These are phyloP conservation scores for Hypomesus transpacificus DNA, from an alignment of 2,113 vertebrate species.

Conservation along the genomic window DNA sequence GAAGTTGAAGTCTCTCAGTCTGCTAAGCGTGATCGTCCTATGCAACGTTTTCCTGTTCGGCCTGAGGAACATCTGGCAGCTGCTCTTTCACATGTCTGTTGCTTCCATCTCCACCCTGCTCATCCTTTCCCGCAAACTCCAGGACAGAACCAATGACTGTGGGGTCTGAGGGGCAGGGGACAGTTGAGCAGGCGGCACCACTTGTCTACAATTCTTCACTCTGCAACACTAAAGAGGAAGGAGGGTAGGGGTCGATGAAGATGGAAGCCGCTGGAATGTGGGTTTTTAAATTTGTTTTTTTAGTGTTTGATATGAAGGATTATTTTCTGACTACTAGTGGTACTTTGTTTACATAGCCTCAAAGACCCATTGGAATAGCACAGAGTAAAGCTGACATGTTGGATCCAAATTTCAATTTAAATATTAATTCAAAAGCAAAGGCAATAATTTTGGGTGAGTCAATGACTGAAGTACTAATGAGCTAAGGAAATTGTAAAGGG, in stretches of 20 bases:
- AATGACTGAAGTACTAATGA: too few species aligned
- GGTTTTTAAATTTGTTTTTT: too few species aligned
- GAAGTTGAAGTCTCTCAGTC: conserved; percentile 74
- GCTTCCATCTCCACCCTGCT: conserved; percentile 81
- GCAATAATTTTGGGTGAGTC: too few species aligned
- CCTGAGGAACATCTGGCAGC: conserved; percentile 85
- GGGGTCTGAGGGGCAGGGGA: conserved; percentile 74
- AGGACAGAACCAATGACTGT: conserved; percentile 77
- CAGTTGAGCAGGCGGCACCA: background rate
- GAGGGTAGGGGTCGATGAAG: background rate
- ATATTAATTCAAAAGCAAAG: too few species aligned
- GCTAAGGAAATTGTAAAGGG: too few species aligned
- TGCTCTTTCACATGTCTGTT: conserved; percentile 86
- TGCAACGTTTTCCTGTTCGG: conserved; percentile 86
- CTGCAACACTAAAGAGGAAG: conserved; percentile 12
- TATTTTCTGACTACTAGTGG: too few species aligned
- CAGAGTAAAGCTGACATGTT: too few species aligned
- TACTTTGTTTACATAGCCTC: too few species aligned
- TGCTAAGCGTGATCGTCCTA: conserved; percentile 73
- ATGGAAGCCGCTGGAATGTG: background rate
- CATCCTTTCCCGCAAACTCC: conserved; percentile 78
- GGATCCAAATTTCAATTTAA: too few species aligned
- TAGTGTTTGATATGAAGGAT: too few species aligned
- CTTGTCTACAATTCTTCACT: background rate
- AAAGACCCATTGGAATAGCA: too few species aligned